Base-by-base conservation (phyloP, 30 jellyfish, hydroid and myxozoan genomes). In the Aurelia aurita complex sp. Pacific region DNA sequence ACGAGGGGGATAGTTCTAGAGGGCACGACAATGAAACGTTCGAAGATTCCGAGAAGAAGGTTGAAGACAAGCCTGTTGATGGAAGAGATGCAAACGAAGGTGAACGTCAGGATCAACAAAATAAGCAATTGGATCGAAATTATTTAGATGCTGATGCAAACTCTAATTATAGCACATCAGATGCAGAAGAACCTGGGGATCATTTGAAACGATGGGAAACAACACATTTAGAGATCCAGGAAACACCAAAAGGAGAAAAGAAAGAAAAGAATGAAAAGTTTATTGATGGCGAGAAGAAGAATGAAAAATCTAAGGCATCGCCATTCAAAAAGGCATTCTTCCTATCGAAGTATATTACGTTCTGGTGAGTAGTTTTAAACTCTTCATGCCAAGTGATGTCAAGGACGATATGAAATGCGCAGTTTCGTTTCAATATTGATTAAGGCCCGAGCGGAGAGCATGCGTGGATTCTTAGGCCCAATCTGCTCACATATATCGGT, bases 311-410 rank as follows among this genome's bases (percentile, higher is more conserved):
- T 16, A 77, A 83, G 60, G 77, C 81, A 35, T 90, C 97, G 29
- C 94, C 91, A 33, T 73, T 86, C 57, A 73, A 59, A 53, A 73
- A 66, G 12, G 97, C 97, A 40, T 76, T 82, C 81, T 90, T 90
- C 36, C 36, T 82, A 10, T 90, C 97, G 15, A 90, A 83, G 36
- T 90, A 74, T 54, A 18, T 90, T 71, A 82, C 94, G 1, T 90
- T 82, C 65, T 90, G 90, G 97, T 90, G 76, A 69, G 97, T 79
- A 2, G 36, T 40, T 50, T 6, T 8, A 19, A 5, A 6, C 19
- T 15, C 52, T 69, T 38, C 29, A 23, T 23, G 29, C 29, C 29
- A 23, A 23, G 29, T 23, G 29, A 23, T 23, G 10, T 67, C 62
- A 16, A n/a, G 16, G 9, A 65, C 74, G 9, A 10, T 74, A 16